Base-by-base conservation (phyloP, 2,888 invertebrate genomes). In the Aphodius granarius region DNA sequence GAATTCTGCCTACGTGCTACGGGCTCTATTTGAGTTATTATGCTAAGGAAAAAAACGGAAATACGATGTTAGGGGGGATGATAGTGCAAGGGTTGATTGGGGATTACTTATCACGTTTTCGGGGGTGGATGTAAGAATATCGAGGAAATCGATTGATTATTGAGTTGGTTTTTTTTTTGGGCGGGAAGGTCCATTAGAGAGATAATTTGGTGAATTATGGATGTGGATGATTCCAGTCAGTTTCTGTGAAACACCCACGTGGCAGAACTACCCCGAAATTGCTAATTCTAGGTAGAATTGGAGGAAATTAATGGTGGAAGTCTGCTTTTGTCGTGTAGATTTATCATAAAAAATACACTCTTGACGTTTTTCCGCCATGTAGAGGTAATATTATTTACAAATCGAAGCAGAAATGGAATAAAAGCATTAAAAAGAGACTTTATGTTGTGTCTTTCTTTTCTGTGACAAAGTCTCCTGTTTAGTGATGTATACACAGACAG, bases 1-100 rank as follows among this genome's bases (percentile, higher is more conserved):
- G 43, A 43, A 77, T 74, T 71, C 76, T 65, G 75, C 79, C 79
- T 79, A 79, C 79, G 88, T 94, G 16, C 95, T n/a, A n/a, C 43
- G 9, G 43, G 13, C 9, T 43, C 43, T 95, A 72, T 76, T 76
- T 75, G 78, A 77, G 74, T 78, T 77, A 78, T 78, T 76, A 76
- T 73, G 75, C 95, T 0, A n/a, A 19, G 13, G 65, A 0, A 65
- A 65, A 65, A 65, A 19, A 19, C 16, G 19, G 65, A 65, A 65
- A 65, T 65, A 65, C 19, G 19, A n/a, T 18, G 65, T 18, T 13
- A 16, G n/a, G 9, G 65, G 65, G n/a, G 17, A 65, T 6, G 65
- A 6, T 18, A 13, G 19, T 13, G n/a, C 63, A 13, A 1, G 65
- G n/a, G 19, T 16, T 3, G 16, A 3, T 16, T 65, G 65, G 6